phyloP scores from a whole-genome alignment of 2,797 vertebrate species.

The Amphiprion clarkii region DNA sequence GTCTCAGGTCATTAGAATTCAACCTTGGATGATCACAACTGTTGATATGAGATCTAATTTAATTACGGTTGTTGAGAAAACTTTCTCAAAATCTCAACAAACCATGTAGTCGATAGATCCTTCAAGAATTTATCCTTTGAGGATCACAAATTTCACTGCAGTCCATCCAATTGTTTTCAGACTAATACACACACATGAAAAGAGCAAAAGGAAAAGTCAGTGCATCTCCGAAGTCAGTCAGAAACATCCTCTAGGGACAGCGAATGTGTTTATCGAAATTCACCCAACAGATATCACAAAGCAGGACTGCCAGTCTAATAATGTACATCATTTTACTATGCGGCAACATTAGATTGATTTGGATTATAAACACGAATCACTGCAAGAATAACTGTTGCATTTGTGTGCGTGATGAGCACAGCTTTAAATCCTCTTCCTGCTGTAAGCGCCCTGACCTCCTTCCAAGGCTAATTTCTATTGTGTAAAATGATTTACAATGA shows the following conservation, averaged over 20 bases:
- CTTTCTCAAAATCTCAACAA: not conserved
- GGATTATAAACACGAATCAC: slow-evolving; percentile 4
- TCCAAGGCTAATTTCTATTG: slow-evolving; percentile 62
- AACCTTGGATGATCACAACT: no score
- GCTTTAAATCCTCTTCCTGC: slow-evolving; percentile 33
- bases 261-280: not conserved
- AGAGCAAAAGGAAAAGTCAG: not conserved
- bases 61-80: not conserved
- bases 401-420: slow-evolving; percentile 38
- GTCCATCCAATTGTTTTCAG: not conserved
- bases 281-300: no score
- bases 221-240: not conserved
- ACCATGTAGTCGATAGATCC: not conserved
- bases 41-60: no score
- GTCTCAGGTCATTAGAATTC: no score
- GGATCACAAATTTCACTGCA: not conserved
- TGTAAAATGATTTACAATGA: slow-evolving; percentile 66
- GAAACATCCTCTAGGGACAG: not conserved
- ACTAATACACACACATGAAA: not conserved
- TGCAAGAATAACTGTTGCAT: slow-evolving; percentile 12
- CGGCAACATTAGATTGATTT: slow-evolving; percentile 7
- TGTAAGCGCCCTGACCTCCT: slow-evolving; percentile 38
- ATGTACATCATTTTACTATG: slow-evolving; percentile 24
- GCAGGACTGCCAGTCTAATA: not conserved
- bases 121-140: not conserved